Base-by-base conservation (phyloP, 2,797 vertebrate genomes). In the Gambelia wislizenii region DNA sequence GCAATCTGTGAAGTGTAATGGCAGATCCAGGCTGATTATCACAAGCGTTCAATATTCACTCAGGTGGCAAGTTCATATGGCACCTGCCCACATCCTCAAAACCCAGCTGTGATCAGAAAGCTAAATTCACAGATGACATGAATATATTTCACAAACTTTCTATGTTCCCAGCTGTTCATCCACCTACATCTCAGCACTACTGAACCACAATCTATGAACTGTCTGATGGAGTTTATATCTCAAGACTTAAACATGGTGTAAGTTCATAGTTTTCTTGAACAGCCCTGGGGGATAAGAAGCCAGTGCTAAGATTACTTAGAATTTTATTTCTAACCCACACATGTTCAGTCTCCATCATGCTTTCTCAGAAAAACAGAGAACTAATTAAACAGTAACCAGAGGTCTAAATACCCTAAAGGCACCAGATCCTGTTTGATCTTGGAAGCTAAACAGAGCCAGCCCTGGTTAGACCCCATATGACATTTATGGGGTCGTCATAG, bases 241-340 rank as follows among this genome's bases (percentile, higher is more conserved):
- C 25, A 64, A 10, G 4, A 13, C 30, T 61, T 39, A 18, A 14
- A 49, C 33, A 59, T 85, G 14, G 52, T 81, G 27, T 18, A 80
- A 69, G 30, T 80, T 76, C n/a, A 83, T 9, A 1, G 30, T 22
- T 84, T 89, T 89, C 74, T 88, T 84, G 36, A 78, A n/a, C 8
- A 52, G 2, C 8, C 14, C 22, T 14, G 42, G 1, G 7, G 39
- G 6, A 12, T 30, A 56, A 49, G 59, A 54, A 78, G n/a, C n/a
- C 5, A 84, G 33, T 6, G 1, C 27, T 27, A 49, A 67, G 33
- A 44, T 16, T 49, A 39, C 33, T 83, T 54, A 47, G 33, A 80
- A 87, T 42, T 56, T 77, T 80, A 77, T 6, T 87, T 56, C 75
- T 47, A 83, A 30, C 30, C 14, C 42, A 9, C 44, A 42, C 39